Evolutionary conservation across 2,888 invertebrate species (phyloP), one percentile per base, ranked within the genome.

Genomic region (Drosophila buzzatii): DNA sequence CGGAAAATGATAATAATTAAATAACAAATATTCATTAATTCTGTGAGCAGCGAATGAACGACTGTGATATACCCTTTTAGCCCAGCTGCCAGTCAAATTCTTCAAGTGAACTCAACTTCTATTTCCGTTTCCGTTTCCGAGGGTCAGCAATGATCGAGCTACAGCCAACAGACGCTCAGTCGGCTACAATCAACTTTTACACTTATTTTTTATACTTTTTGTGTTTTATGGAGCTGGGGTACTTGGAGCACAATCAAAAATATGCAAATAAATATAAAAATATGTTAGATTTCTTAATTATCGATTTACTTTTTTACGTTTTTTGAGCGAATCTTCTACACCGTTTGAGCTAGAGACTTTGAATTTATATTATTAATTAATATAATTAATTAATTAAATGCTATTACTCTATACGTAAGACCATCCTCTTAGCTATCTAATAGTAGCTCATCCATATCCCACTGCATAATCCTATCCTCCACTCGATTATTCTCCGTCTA

Each of bases 201-300:
- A 41, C 63, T 70, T 67, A 52, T 78, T 69, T 58, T 68, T 73
- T 64, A 42, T 61, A 52, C 35, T 52, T 52, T 20, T 35, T 16
- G n/a, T 9, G 33, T 33, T 62, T 33, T 18, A 18, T 33, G 31
- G 31, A 18, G 20, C 35, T 20, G 37, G 37, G 53, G 9, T 18
- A 18, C 52, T 35, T 35, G 39, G 31, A 18, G 33, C 42, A 33
- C 83, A 85, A 85, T 85, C 86, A 85, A 82, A 84, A 90, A 85
- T 90, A 84, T 84, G 84, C 89, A 82, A 84, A 84, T n/a, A n/a
- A n/a, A n/a, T n/a, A n/a, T n/a, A n/a, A n/a, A n/a, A n/a, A n/a
- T n/a, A n/a, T n/a, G n/a, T n/a, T n/a, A n/a, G n/a, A n/a, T n/a
- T n/a, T n/a, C n/a, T n/a, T n/a, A n/a, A n/a, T n/a, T n/a, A n/a